Conservation (phyloP, 2,888 invertebrate genomes). For the Abscondita cerata region DNA sequence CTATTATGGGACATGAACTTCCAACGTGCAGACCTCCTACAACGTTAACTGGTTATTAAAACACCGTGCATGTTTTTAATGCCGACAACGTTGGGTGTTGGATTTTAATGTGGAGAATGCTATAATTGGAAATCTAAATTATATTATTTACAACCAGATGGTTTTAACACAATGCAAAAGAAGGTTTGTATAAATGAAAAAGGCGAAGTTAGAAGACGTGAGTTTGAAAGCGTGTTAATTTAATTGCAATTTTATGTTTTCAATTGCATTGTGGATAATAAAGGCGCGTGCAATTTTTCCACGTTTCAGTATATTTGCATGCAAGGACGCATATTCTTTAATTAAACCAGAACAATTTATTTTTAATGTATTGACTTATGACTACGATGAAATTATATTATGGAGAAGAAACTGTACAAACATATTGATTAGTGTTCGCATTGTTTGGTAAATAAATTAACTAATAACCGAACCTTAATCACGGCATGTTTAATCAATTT, state of each 20-base stretch:
- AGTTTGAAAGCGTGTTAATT: no score
- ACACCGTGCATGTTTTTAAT: background rate
- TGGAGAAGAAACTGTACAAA: background rate
- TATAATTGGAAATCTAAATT: background rate
- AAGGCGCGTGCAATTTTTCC: no score
- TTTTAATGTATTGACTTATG: constrained; percentile 8
- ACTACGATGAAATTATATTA: background rate
- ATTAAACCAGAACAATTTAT: constrained; percentile 8
- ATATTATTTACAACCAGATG: no score
- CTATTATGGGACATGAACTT: constrained; percentile 24
- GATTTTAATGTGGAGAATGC: background rate
- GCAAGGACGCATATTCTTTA: no score
- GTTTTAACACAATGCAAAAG: no score
- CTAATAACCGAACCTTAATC: no score
- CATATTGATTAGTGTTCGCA: constrained; percentile 12
- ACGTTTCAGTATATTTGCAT: no score
- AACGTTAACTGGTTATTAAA: constrained; percentile 2
- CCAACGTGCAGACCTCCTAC: constrained; percentile 20
- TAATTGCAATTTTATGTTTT: no score
- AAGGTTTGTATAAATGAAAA: no score
- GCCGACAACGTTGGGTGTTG: background rate
- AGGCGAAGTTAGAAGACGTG: no score
- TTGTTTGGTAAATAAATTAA: background rate
- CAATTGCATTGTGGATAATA: no score
- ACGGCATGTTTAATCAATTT: no score